Evolutionary conservation across 2,113 vertebrate genomes (phyloP), one percentile per base, ranked within the genome.

Genomic region (Semicossyphus pulcher): DNA sequence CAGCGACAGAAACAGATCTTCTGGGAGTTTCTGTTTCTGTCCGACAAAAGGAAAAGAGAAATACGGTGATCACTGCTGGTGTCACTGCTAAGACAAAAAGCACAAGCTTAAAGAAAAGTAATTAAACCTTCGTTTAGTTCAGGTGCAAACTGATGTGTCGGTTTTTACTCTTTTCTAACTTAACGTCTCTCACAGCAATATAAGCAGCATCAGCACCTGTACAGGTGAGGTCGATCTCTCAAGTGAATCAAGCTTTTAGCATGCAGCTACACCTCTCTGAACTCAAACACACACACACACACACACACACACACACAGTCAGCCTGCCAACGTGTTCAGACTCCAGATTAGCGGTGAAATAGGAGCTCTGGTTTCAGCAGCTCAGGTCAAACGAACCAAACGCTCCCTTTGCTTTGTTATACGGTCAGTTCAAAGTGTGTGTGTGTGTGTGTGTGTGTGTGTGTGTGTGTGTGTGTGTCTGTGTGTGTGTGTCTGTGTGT

Each of bases 291-390:
- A 51, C 60, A 36, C 41, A 47, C 59, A 7, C 44, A 34, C 42
- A 25, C 29, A 32, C 42, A 26, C 31, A 36, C 47, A 53, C 44
- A 51, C 44, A 32, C 68, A 21, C 68, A 1, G 31, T 26, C 45
- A 12, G 16, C 32, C 60, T 29, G 51, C 69, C 78, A 75, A 14
- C 44, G 26, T 41, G 61, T 45, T 73, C 75, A 82, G 72, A 65
- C 63, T 62, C 26, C 78, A 81, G 78, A 79, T 84, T 72, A 87
- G 85, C 2, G 39, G 48, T 63, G 75, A 72, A 81, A 79, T 79
- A 53, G 36, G 67, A 79, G 71, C 69, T 61, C 4, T 72, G 71
- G 71, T 78, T 79, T 84, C 3, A 61, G 65, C 45, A 56, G 48
- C 73, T 58, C 11, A 10, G 77, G 77, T 84, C 66, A 61, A 76